phyloP scores from a whole-genome alignment of 2,113 vertebrate species.

The Pterocles orientalis region DNA sequence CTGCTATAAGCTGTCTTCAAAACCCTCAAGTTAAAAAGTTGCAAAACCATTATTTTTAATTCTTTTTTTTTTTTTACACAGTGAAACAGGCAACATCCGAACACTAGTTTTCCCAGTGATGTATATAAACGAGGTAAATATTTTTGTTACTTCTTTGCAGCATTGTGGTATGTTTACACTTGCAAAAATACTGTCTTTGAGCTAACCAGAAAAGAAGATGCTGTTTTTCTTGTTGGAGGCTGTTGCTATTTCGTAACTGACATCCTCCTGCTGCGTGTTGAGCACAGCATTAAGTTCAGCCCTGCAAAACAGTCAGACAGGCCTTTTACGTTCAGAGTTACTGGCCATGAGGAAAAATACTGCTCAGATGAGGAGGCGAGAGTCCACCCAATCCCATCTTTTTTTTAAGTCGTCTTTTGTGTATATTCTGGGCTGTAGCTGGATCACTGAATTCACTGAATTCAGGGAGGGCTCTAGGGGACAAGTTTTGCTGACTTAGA shows the following conservation, averaged over 20 bases:
- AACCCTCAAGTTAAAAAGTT: not conserved
- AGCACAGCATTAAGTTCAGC: not conserved
- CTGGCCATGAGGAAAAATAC: not conserved
- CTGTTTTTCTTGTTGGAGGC: not conserved
- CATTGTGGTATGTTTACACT: not conserved
- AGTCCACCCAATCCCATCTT: not conserved
- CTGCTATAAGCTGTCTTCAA: not conserved
- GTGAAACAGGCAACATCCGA: constrained; percentile 84
- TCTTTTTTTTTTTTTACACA: constrained; percentile 36
- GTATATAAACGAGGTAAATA: constrained; percentile 91
- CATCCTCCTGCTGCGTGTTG: not conserved
- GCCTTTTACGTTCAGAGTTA: not conserved
- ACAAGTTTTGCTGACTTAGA: not conserved
- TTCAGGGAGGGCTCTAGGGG: not conserved
- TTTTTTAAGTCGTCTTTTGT: not conserved
- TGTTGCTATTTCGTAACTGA: not conserved
- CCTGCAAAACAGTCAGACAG: not conserved
- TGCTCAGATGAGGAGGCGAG: not conserved
- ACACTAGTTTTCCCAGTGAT: constrained; percentile 88
- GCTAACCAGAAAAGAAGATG: not conserved
- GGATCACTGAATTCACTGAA: not conserved
- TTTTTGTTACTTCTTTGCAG: not conserved
- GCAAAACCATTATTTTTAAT: accelerated
- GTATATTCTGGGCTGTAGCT: not conserved
- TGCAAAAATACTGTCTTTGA: not conserved